These are phyloP conservation scores for Subanguina moxae DNA, from an alignment of 1,140 invertebrate species.

Conservation along the genomic window DNA sequence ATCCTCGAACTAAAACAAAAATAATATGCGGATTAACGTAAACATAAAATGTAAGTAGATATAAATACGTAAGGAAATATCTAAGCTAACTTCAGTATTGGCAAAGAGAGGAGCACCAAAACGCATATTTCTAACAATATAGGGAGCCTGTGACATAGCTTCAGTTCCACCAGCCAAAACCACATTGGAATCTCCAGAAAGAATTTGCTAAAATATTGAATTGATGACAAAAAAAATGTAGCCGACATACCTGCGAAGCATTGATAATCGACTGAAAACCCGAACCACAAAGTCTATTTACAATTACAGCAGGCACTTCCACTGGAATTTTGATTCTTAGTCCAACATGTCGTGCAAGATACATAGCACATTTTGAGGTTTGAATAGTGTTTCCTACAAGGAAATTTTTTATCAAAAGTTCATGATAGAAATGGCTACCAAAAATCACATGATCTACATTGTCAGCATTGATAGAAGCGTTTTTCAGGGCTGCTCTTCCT, in stretches of 20 bases:
- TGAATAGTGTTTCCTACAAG: conserved; percentile 62
- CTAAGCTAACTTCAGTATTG: conserved; percentile 64
- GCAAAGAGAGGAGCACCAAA: conserved; percentile 82
- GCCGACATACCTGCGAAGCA: conserved; percentile 73
- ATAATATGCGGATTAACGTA: background rate
- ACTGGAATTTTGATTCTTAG: conserved; percentile 78
- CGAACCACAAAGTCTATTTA: conserved; percentile 73
- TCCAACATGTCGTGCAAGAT: conserved; percentile 78
- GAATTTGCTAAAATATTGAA: conserved; percentile 71
- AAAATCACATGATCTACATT: conserved; percentile 67
- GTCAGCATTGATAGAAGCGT: conserved; percentile 73
- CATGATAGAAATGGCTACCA: conserved; percentile 66
- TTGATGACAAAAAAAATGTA: background rate
- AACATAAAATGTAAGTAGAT: background rate
- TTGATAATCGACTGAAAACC: conserved; percentile 89
- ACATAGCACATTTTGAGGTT: conserved; percentile 77
- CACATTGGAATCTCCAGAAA: conserved; percentile 77
- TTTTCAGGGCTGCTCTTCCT: conserved; percentile 75
- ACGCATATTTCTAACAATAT: conserved; percentile 76
- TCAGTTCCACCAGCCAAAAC: conserved; percentile 86
- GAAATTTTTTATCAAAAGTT: no score
- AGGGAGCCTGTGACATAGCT: conserved; percentile 92
- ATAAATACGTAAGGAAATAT: background rate
- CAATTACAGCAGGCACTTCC: conserved; percentile 56
- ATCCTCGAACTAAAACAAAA: conserved; percentile 74